Evolutionary conservation across 2,888 invertebrate species (phyloP).

Genomic region (Agonopterix alstromeriana): DNA sequence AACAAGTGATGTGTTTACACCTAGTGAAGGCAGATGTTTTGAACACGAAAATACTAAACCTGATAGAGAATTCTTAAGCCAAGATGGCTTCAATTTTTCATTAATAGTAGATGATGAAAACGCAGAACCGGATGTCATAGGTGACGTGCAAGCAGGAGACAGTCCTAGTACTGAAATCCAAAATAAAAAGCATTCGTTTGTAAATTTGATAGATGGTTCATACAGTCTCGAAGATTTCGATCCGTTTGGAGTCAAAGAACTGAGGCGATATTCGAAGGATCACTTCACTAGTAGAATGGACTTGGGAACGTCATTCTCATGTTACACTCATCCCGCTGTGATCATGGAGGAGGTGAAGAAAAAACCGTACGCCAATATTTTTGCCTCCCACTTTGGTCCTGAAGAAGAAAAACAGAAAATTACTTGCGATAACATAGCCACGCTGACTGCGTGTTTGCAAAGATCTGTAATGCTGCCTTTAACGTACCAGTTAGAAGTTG

Average conservation of each 20-base stretch:
- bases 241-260: slow-evolving; percentile 57
- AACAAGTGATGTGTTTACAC: slow-evolving; percentile 49
- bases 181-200: slow-evolving; percentile 36
- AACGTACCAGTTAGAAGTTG: slow-evolving; percentile 80
- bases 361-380: slow-evolving; percentile 59
- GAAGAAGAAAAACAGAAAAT: slow-evolving; percentile 42
- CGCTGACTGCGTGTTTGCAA: slow-evolving; percentile 78
- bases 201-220: slow-evolving; percentile 67
- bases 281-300: slow-evolving; percentile 45
- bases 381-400: slow-evolving; percentile 34
- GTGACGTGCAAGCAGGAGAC: slow-evolving; percentile 26
- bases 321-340: slow-evolving; percentile 54
- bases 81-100: slow-evolving; percentile 61
- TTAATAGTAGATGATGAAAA: slow-evolving; percentile 53
- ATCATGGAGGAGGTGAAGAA: slow-evolving; percentile 63
- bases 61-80: slow-evolving; percentile 45
- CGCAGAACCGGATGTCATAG: slow-evolving; percentile 31
- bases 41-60: slow-evolving; percentile 24
- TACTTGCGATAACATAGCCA: slow-evolving; percentile 58
- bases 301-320: slow-evolving; percentile 33
- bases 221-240: slow-evolving; percentile 62
- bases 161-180: slow-evolving; percentile 16
- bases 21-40: slow-evolving; percentile 40
- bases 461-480: slow-evolving; percentile 82
- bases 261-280: slow-evolving; percentile 37